A percentile compares a stretch with the other conserved stretches of the same genome.
Conservation (phyloP, 2,888 invertebrate genomes). For the Diadromus collaris region DNA sequence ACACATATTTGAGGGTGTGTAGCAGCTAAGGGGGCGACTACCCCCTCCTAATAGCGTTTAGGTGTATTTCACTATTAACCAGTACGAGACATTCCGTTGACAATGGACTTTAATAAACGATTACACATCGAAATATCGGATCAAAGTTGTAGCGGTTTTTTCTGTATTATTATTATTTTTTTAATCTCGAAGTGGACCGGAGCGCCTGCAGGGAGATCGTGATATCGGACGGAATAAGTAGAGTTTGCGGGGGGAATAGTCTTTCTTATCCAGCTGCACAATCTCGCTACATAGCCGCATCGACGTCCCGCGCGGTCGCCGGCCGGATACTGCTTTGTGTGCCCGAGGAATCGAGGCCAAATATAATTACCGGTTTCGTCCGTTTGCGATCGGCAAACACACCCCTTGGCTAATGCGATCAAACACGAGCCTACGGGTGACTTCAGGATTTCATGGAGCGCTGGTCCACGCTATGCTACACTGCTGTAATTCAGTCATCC, state of each 20-base stretch:
- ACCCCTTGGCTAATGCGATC: conserved; percentile 69
- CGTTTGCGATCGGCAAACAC: conserved; percentile 75
- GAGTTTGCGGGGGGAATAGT: conserved; percentile 39
- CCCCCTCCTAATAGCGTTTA: conserved; percentile 10
- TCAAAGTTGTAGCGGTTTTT: conserved; percentile 14
- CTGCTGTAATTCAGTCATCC: not conserved
- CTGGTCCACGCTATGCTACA: not conserved
- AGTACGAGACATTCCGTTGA: not conserved
- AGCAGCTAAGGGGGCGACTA: not conserved
- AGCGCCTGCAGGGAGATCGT: not conserved
- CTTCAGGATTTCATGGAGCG: conserved; percentile 10
- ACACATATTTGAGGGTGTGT: conserved; percentile 25
- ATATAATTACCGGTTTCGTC: conserved; percentile 77
- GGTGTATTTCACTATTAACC: conserved; percentile 22
- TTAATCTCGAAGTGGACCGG: not conserved
- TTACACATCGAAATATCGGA: not conserved
- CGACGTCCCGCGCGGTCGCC: conserved; percentile 23
- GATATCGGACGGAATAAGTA: conserved; percentile 17
- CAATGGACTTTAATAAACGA: not conserved
- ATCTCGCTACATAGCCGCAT: conserved; percentile 34
- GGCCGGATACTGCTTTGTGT: conserved; percentile 69
- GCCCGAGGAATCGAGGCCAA: conserved; percentile 76
- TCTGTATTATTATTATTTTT: not conserved
- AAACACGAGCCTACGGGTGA: conserved; percentile 61
- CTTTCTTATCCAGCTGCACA: conserved; percentile 42